Percentiles rank a stretch among this genome's conserved stretches.
These are phyloP conservation scores for Brachypteracias leptosomus DNA, from an alignment of 2,113 vertebrate genomes.

Conservation along the genomic window DNA sequence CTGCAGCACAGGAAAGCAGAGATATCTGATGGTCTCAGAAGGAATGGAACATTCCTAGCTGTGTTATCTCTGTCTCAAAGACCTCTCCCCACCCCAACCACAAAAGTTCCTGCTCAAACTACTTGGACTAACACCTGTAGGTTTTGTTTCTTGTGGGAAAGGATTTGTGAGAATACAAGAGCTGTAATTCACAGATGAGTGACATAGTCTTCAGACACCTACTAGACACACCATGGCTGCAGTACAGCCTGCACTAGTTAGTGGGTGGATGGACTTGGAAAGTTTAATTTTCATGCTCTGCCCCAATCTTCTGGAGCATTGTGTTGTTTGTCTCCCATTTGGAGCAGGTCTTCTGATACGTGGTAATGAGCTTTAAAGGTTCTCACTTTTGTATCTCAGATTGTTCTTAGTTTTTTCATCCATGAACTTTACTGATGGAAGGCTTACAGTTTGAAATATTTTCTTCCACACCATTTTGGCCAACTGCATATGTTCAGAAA, in stretches of 20 bases:
- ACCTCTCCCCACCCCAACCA: neutral
- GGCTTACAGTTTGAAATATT: neutral
- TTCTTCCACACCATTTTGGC: neutral
- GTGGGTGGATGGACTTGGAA: neutral
- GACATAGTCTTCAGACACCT: neutral
- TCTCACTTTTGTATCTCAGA: neutral
- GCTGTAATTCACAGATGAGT: accelerated
- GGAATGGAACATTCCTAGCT: neutral
- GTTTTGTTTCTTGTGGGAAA: neutral
- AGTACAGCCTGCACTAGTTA: neutral
- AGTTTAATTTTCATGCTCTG: neutral
- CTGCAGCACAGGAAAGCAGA: neutral
- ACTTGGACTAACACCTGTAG: neutral
- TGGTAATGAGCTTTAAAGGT: neutral
- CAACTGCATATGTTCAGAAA: neutral
- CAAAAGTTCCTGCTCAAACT: neutral
- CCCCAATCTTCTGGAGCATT: accelerated
- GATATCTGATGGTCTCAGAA: neutral
- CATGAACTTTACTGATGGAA: neutral
- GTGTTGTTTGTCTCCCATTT: neutral
- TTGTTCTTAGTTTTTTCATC: neutral
- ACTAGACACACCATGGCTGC: neutral
- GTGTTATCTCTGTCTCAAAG: neutral
- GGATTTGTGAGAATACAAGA: neutral
- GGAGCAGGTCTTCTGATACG: neutral